phyloP scores from a whole-genome alignment of 2,888 invertebrate genomes.

The Sinohyriopsis cumingii region DNA sequence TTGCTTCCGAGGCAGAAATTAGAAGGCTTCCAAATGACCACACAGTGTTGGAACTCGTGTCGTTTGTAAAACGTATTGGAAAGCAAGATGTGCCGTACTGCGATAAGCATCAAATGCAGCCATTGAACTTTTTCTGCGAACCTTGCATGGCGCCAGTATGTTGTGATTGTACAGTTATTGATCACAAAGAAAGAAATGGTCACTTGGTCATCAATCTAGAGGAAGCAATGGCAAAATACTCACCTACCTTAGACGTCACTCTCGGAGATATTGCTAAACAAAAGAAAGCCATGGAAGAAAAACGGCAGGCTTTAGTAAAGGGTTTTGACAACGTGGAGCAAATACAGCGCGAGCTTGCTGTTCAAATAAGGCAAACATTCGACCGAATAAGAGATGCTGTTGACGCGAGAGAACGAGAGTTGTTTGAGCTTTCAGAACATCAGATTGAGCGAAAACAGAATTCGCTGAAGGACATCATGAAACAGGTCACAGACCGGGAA shows the following conservation, averaged over 20 bases:
- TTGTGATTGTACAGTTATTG: slow-evolving; percentile 65
- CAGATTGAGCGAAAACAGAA: slow-evolving; percentile 59
- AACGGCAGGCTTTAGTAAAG: slow-evolving; percentile 51
- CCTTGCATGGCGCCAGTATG: slow-evolving; percentile 64
- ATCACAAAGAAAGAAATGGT: slow-evolving; percentile 61
- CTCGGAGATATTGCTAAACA: slow-evolving; percentile 49
- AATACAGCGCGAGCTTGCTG: slow-evolving; percentile 58
- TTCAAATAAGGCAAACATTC: slow-evolving; percentile 58
- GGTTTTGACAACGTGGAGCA: slow-evolving; percentile 57
- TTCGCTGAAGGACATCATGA: slow-evolving; percentile 54
- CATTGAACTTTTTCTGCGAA: slow-evolving; percentile 67
- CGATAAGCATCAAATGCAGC: slow-evolving; percentile 63
- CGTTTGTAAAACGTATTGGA: slow-evolving; percentile 57
- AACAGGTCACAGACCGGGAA: slow-evolving; percentile 48
- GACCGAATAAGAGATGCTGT: slow-evolving; percentile 56
- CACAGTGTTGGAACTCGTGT: slow-evolving; percentile 61
- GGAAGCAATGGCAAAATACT: slow-evolving; percentile 63
- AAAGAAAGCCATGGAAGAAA: slow-evolving; percentile 47
- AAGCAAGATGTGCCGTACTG: slow-evolving; percentile 60
- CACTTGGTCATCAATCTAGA: slow-evolving; percentile 63
- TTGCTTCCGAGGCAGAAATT: slow-evolving; percentile 61
- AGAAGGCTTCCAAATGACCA: slow-evolving; percentile 62
- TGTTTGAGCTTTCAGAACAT: slow-evolving; percentile 55
- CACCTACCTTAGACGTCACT: slow-evolving; percentile 60
- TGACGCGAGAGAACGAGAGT: slow-evolving; percentile 58